Base-by-base conservation (phyloP, 1,140 invertebrate genomes). In the Pseudomyrmex concolor region DNA sequence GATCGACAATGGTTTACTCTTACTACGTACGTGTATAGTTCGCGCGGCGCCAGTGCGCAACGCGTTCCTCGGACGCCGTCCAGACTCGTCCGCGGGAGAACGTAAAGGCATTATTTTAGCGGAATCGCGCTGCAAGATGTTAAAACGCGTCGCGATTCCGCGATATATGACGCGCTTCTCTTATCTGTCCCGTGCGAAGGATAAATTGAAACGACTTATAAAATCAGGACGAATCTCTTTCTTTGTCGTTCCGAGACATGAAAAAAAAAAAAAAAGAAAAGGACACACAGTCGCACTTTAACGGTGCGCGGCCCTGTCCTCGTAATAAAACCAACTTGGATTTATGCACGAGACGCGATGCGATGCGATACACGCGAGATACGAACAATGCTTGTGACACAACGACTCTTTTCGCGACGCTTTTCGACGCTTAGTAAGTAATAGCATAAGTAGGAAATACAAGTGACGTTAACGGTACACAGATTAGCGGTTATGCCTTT, bases 71-170 rank as follows among this genome's bases (percentile, higher is more conserved):
- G 54, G 70, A n/a, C 63, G 25, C 15, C 43, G 76, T 80, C 76
- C 54, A 80, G 54, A 80, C 66, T 59, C 63, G 59, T 60, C 66
- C 48, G 54, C 25, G 57, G 63, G 45, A 48, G 34, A 82, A 66
- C 51, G 64, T 80, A 80, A 55, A 55, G 57, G 60, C 59, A 68
- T 80, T 80, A 68, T 60, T 70, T 67, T 34, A 80, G 64, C 66
- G 54, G 76, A 45, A 34, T 34, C 34, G 34, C 34, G 15, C 54
- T 51, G 66, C 15, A 17, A 80, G 43, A 70, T n/a, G 25, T 25
- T 25, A 9, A 63, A 19, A 22, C 62, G 59, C 48, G 68, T 25
- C 76, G 66, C 54, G 48, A 77, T 77, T 17, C 15, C 64, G n/a
- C 68, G 57, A 48, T 51, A 43, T 19, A 22, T 25, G 62, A 64